Evolutionary conservation across 2,797 vertebrate genomes (phyloP), one percentile per base, ranked within the genome.

Genomic region (Sternotherus odoratus): DNA sequence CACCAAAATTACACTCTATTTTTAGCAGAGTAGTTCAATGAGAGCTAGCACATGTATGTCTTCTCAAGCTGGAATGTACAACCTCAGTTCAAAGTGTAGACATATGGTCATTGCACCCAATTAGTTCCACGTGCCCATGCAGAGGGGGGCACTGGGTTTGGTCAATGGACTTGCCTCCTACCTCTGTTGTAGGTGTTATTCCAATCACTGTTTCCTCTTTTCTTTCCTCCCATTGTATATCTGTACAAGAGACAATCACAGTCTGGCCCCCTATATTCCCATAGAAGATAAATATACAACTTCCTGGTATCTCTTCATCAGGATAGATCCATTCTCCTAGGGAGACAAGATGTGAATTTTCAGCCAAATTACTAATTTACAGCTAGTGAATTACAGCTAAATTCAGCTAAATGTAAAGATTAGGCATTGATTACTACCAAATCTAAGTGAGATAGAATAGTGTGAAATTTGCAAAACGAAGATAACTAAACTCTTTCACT

Each of bases 391-490:
- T n/a, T n/a, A n/a, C n/a, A n/a, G n/a, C n/a, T n/a, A n/a, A n/a
- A n/a, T n/a, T n/a, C n/a, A n/a, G n/a, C n/a, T n/a, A n/a, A 30
- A 6, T 60, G 87, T 82, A 83, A 95, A 69, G 11, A 50, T 11
- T 49, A 17, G 0, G 3, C 0, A 12, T 2, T 72, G 90, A 49
- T 77, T 91, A 26, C 5, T 60, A 5, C 54, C 0, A 77, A 75
- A 83, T 57, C 3, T 5, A 11, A 13, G 30, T 66, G 86, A 49
- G 39, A 51, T 39, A 1, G 87, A 89, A 12, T 74, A 50, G n/a
- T 17, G 21, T 17, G 2, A 78, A 60, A n/a, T 60, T 26, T 83
- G 24, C 3, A 82, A 80, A 88, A 79, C 5, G 17, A 2, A 0
- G 17, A 39, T 82, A 79, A 39, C 23, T 79, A 48, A 56, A 33